A percentile compares a stretch with the other conserved stretches of the same genome.
phyloP scores from a whole-genome alignment of 2,797 vertebrate species.

The Apogon hyalosoma region DNA sequence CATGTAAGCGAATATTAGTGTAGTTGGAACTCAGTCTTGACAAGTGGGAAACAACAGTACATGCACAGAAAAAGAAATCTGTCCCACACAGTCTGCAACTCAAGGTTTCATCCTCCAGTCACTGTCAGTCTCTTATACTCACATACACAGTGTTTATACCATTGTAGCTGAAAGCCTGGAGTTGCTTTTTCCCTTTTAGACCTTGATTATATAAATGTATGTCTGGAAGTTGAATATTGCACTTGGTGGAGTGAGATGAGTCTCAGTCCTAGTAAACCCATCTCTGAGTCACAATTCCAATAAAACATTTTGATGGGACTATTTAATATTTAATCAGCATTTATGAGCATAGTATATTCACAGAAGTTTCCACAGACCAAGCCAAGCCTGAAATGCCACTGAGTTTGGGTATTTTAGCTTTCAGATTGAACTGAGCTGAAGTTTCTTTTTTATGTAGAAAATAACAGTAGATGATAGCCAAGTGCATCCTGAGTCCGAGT shows the following conservation, averaged over 20 bases:
- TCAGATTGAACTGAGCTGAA: not conserved
- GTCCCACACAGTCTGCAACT: not conserved
- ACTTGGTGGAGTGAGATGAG: conserved; percentile 2
- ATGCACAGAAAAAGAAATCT: not conserved
- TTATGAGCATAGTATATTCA: conserved; percentile 1
- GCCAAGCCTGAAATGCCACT: not conserved
- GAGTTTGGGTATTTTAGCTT: not conserved
- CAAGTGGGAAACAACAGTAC: not conserved
- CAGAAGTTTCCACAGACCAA: conserved; percentile 3
- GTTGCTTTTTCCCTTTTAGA: conserved; percentile 17
- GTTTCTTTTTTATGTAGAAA: not conserved
- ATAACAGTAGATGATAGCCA: conserved; percentile 3
- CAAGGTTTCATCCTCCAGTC: conserved; percentile 6
- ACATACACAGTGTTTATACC: conserved; percentile 2
- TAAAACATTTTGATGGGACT: conserved; percentile 1
- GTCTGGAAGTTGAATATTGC: not conserved
- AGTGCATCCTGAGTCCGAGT: not conserved
- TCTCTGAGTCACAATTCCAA: not conserved
- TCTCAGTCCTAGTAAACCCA: conserved; percentile 3
- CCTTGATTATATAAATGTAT: conserved; percentile 24
- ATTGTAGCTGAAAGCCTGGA: not conserved
- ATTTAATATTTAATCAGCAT: conserved; percentile 23
- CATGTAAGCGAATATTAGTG: conserved; percentile 7
- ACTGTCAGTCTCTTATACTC: not conserved
- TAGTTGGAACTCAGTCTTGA: conserved; percentile 1